phyloP scores from a whole-genome alignment of 2,113 vertebrate species.

The Etia nguti region DNA sequence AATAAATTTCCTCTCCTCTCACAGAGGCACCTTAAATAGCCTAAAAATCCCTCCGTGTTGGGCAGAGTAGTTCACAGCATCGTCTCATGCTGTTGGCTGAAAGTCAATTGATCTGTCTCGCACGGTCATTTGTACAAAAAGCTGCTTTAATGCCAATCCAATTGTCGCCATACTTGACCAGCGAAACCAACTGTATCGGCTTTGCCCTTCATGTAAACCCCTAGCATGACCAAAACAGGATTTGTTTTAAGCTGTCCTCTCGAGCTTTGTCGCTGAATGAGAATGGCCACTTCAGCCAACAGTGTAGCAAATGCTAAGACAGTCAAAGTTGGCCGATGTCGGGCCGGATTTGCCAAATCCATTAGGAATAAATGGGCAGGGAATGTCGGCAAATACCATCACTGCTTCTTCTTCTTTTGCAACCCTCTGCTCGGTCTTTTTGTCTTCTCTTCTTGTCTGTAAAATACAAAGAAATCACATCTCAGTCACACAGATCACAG shows the following conservation, averaged over 20 bases:
- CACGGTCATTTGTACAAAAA: constrained; percentile 31
- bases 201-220: constrained; percentile 40
- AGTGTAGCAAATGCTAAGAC: not conserved
- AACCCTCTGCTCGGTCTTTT: not conserved
- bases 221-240: constrained; percentile 16
- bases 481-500: constrained; percentile 20
- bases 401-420: not conserved
- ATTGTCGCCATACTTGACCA: constrained; percentile 23
- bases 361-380: not conserved
- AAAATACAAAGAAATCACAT: not conserved
- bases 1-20: not conserved
- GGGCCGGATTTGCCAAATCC: not conserved
- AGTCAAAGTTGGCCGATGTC: not conserved
- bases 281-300: constrained; percentile 2
- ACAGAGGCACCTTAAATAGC: not conserved
- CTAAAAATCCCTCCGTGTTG: not conserved
- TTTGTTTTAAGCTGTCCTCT: constrained; percentile 43
- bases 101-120: constrained; percentile 10
- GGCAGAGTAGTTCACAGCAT: not conserved
- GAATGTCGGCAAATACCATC: not conserved
- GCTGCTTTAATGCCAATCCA: constrained; percentile 30
- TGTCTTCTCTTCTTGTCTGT: not conserved
- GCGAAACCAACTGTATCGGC: constrained; percentile 16
- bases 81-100: not conserved
- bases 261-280: constrained; percentile 21